A percentile compares a stretch with the other conserved stretches of the same genome.
Conservation (phyloP, 2,797 vertebrate genomes). For the Microhierax caerulescens region DNA sequence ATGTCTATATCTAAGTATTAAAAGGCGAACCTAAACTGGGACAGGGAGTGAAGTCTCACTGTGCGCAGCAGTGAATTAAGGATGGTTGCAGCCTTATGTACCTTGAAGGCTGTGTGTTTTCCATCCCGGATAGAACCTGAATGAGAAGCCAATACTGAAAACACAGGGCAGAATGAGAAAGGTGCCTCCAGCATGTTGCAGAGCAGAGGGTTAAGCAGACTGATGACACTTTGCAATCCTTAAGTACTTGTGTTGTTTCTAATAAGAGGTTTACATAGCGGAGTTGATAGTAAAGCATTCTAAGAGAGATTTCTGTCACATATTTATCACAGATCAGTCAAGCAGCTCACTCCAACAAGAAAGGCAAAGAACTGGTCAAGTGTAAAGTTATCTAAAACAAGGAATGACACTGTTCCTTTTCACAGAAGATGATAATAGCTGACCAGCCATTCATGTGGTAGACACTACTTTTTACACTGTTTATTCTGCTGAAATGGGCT, state of each 20-base stretch:
- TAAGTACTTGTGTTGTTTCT: neutral
- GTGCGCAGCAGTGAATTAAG: fast-evolving
- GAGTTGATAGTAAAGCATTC: neutral
- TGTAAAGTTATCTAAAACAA: neutral
- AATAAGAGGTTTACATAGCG: neutral
- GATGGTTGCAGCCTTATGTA: neutral
- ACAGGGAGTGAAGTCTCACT: neutral
- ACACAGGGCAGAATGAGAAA: fast-evolving
- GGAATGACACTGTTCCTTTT: neutral
- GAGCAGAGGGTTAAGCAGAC: neutral
- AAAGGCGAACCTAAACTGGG: neutral
- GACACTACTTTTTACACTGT: neutral
- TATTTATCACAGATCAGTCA: neutral
- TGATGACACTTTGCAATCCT: neutral
- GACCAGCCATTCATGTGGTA: fast-evolving
- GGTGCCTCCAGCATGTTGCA: neutral
- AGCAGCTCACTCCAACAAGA: neutral
- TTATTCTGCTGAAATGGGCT: neutral
- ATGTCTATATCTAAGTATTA: fast-evolving
- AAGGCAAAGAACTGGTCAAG: conserved; percentile 11
- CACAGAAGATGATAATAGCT: neutral
- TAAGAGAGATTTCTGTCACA: neutral
- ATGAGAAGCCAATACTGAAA: neutral
- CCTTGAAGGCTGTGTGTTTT: neutral
- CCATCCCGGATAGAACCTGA: neutral